Conservation (phyloP, 1,140 invertebrate genomes). For the Lepidostoma basale region DNA sequence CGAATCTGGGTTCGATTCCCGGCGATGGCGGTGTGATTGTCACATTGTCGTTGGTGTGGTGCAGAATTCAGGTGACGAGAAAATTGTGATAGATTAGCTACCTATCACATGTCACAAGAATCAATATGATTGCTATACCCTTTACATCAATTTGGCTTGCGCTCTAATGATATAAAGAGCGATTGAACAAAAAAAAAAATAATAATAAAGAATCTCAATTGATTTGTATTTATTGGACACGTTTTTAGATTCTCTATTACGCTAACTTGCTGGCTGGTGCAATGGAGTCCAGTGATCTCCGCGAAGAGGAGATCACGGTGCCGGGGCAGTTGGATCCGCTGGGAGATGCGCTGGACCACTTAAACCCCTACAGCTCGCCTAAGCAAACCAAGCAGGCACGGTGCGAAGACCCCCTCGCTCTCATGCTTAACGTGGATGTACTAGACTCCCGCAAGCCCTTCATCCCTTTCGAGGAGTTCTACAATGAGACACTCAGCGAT, state of each 20-base stretch:
- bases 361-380: conserved; percentile 52
- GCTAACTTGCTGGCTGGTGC: conserved; percentile 86
- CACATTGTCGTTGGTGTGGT: too few relatives aligned
- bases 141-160: too few relatives aligned
- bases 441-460: conserved; percentile 83
- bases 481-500: conserved; percentile 92
- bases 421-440: conserved; percentile 72
- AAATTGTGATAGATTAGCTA: too few relatives aligned
- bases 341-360: conserved; percentile 53
- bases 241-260: conserved; percentile 82
- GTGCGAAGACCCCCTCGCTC: conserved; percentile 63
- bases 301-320: conserved; percentile 63
- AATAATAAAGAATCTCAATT: not conserved
- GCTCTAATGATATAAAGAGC: too few relatives aligned
- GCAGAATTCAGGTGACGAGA: too few relatives aligned
- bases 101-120: too few relatives aligned
- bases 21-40: too few relatives aligned
- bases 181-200: not conserved
- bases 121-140: too few relatives aligned
- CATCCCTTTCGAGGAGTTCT: conserved; percentile 87
- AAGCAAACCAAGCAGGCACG: conserved; percentile 58
- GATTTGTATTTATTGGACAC: not conserved
- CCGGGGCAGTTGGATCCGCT: conserved; percentile 54
- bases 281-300: conserved; percentile 69
- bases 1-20: too few relatives aligned